Conservation (phyloP, 2,113 vertebrate species). For the Lasiurus cinereus region DNA sequence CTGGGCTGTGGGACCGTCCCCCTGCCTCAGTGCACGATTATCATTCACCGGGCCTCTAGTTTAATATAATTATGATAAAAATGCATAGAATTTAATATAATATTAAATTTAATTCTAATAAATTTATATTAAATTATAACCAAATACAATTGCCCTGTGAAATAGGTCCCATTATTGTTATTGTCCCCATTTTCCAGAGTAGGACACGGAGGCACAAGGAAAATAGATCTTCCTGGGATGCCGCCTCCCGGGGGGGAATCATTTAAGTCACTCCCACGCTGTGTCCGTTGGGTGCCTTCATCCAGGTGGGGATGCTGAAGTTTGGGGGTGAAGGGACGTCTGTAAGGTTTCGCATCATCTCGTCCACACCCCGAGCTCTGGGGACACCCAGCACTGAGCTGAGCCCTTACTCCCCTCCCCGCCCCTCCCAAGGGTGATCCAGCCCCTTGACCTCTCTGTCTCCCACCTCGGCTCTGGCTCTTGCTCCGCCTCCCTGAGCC, state of each 20-base stretch:
- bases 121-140: too few species aligned
- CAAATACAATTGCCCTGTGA: background rate
- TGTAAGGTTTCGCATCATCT: background rate
- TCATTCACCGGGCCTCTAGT: too few species aligned
- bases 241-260: rapidly evolving
- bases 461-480: background rate
- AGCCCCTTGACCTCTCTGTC: background rate
- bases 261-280: background rate
- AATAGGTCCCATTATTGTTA: too few species aligned
- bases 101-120: background rate
- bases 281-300: background rate
- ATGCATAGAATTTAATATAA: background rate
- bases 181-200: background rate
- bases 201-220: background rate
- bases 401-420: background rate
- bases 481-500: background rate
- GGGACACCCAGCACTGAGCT: background rate
- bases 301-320: background rate
- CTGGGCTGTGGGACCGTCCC: too few species aligned
- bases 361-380: background rate
- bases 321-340: background rate
- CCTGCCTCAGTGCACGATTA: too few species aligned
- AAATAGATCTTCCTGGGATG: background rate
- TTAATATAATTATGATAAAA: background rate
- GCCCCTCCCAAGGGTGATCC: too few species aligned